Base-by-base conservation (phyloP, 2,113 vertebrate species). In the Morone saxatilis region DNA sequence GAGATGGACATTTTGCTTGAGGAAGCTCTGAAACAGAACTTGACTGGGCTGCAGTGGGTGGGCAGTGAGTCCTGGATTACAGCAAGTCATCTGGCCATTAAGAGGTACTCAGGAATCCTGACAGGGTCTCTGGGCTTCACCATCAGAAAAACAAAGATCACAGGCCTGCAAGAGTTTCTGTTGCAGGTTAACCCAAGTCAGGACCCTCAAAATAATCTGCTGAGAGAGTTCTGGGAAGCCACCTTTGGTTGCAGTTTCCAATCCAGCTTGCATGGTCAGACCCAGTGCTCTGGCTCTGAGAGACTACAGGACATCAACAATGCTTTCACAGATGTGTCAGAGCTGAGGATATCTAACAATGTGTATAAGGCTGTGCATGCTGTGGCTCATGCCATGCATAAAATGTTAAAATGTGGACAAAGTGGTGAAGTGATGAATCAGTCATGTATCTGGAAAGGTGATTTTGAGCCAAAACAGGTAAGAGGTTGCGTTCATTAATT, bases 11-110 rank as follows among this genome's bases (percentile, higher is more conserved):
- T 95, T 31, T 79, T 96, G 40, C 85, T 96, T 19, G 91, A 96
- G 4, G 94, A 96, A 78, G 84, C 92, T 54, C 45, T 94, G 20
- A 90, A 60, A 1, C 95, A 96, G 83, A 96, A 96, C 72, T 22
- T 96, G 45, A 95, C 91, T 2, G 93, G 91, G 25, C 67, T 95
- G 54, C 95, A 95, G 84, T 96, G 95, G 95, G 87, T 95, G 9
- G 96, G 95, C 62, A 96, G 93, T 88, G 95, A 96, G 75, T 94
- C 94, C 57, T 96, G 95, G 95, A 95, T 96, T 45, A 96, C 94
- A 56, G 89, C 90, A 17, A 72, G 87, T 71, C 77, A 93, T 76
- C 75, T 95, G 61, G 84, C 94, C 47, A 85, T 48, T 10, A 78
- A 87, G 38, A 91, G 47, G 60, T 84, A 85, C 17, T 90, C 93